Percentiles rank a stretch among this genome's conserved stretches.
phyloP scores from a whole-genome alignment of 2,888 invertebrate species.

The Megaustenia siamemsis region DNA sequence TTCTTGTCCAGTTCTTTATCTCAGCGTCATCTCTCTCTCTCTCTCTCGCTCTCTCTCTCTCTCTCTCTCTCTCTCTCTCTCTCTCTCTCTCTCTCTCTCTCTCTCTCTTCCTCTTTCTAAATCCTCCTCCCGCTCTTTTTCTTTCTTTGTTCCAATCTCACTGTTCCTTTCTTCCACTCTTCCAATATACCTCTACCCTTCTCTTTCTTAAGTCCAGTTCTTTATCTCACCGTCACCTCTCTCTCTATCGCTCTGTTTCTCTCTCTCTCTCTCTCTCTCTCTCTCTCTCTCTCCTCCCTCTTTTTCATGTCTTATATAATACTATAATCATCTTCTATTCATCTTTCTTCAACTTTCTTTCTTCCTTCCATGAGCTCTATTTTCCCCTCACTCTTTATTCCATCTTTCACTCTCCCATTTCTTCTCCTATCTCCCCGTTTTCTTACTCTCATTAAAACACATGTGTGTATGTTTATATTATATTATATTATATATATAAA shows the following conservation, averaged over 20 bases:
- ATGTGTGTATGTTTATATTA: too few species aligned
- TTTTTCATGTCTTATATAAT: too few species aligned
- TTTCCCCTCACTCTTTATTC: too few species aligned
- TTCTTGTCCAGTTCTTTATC: background rate
- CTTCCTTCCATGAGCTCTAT: too few species aligned
- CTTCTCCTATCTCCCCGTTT: too few species aligned
- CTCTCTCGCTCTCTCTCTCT: slow-evolving; percentile 3
- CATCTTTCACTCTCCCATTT: too few species aligned
- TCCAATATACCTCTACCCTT: background rate
- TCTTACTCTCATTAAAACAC: too few species aligned
- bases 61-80: background rate
- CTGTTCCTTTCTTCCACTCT: background rate
- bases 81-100: background rate
- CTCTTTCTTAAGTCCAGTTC: background rate
- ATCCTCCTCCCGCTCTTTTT: background rate
- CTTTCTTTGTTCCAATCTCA: background rate
- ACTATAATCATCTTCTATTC: too few species aligned
- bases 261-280: background rate
- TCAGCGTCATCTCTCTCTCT: background rate
- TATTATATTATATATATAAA: too few species aligned
- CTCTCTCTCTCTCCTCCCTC: background rate
- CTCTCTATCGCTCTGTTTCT: background rate
- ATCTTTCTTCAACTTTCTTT: too few species aligned
- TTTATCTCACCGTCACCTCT: background rate
- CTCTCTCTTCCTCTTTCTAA: background rate